Base-by-base conservation (phyloP, 2,113 vertebrate species). In the Okapia johnstoni region DNA sequence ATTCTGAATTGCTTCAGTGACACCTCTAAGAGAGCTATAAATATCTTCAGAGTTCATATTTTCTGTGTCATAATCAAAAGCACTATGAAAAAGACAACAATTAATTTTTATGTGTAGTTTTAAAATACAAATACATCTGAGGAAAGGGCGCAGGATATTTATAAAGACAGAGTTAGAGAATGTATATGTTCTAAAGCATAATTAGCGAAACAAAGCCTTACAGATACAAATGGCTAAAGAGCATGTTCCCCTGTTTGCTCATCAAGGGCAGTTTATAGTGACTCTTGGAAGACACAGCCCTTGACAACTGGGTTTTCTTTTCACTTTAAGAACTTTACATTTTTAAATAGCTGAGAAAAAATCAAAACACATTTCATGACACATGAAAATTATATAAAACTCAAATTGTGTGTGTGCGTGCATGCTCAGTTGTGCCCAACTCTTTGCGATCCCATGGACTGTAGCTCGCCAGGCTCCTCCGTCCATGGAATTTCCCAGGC, bases 21-120 rank as follows among this genome's bases (percentile, higher is more conserved):
- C 99, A 33, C 99, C 99, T 98, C 99, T 99, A 95, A 99, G 99
- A 86, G 99, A 99, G 98, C 99, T 99, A 98, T 99, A 99, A 98
- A 99, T 99, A 98, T 99, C 99, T 98, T 99, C 99, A 9, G 99
- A 99, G 98, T 99, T 99, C 99, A 99, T 99, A 96, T 99, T 99
- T 98, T 99, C 99, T 40, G 99, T 99, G 98, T 99, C 99, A 48
- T 99, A 99, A 98, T 99, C 99, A 98, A 99, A 99, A 97, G 99
- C 99, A 99, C 99, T 99, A 98, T 33, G 84, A 97, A 97, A 97
- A 93, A 96, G 77, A 94, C 14, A 77, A 70, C 5, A 83, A 77
- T 6, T 85, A 61, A 61, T 77, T 89, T 93, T 93, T 91, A 81
- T 50, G 36, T 80, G 19, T 43, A 48, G 48, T 83, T 95, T 94